Evolutionary conservation across 35 echinoderm and acorn worm genomes (phyloP).

Genomic region (Apostichopus japonicus): DNA sequence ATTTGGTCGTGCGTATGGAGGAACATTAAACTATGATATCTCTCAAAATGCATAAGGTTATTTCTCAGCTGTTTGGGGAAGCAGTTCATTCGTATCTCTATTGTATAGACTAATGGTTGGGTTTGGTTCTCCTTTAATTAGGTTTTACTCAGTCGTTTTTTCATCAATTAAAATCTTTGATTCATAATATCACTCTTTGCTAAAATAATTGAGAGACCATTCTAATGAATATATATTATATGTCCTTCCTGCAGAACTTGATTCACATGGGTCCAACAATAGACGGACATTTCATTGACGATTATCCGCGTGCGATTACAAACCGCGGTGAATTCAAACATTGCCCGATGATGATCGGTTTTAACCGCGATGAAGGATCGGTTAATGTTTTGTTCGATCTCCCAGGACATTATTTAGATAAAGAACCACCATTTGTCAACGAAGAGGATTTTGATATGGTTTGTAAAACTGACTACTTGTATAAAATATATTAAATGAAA

Average conservation of each 20-base stretch:
- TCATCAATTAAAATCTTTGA: too few species aligned
- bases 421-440: conserved; percentile 15
- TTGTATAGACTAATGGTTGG: too few species aligned
- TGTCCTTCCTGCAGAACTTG: conserved; percentile 2
- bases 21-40: too few species aligned
- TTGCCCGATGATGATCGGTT: conserved; percentile 43
- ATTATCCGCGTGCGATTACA: not conserved
- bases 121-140: too few species aligned
- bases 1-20: too few species aligned
- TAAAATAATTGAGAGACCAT: too few species aligned
- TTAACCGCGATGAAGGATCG: conserved; percentile 38
- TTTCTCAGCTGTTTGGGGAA: too few species aligned
- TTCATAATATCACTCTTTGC: too few species aligned
- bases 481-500: too few species aligned
- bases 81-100: too few species aligned
- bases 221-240: not conserved
- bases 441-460: conserved; percentile 13
- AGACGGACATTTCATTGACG: conserved; percentile 20
- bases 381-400: not conserved
- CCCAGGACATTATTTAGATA: not conserved
- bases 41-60: too few species aligned
- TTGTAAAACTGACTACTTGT: not conserved
- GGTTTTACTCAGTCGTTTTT: too few species aligned
- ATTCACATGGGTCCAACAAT: conserved; percentile 31
- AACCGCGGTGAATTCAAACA: conserved; percentile 36